These are phyloP conservation scores for Mesaphorura yosii DNA, from an alignment of 1,140 invertebrate genomes.

Conservation along the genomic window DNA sequence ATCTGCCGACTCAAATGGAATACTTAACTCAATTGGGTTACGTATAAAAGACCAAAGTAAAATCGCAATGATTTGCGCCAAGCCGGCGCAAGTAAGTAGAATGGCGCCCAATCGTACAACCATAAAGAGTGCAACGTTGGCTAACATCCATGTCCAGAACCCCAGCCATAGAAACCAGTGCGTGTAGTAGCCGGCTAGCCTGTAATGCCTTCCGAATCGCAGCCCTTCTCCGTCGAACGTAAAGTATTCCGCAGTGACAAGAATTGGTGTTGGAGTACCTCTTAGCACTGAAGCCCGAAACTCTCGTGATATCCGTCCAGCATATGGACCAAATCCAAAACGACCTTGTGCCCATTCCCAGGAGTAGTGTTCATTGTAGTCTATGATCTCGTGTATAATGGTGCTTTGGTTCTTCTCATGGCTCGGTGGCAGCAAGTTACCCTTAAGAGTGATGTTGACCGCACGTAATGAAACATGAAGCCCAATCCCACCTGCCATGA, in stretches of 20 bases:
- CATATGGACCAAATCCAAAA: slow-evolving; percentile 39
- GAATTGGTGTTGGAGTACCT: slow-evolving; percentile 48
- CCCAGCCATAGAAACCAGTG: slow-evolving; percentile 50
- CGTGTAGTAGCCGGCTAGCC: slow-evolving; percentile 50
- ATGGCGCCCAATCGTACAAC: slow-evolving; percentile 44
- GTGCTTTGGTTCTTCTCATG: too few relatives aligned
- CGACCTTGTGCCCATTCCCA: slow-evolving; percentile 53
- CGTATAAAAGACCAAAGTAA: slow-evolving; percentile 41
- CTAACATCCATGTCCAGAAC: slow-evolving; percentile 46
- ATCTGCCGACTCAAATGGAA: slow-evolving; percentile 45
- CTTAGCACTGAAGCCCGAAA: slow-evolving; percentile 44
- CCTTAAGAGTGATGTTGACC: slow-evolving; percentile 47
- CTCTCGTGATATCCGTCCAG: slow-evolving; percentile 44
- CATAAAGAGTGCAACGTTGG: slow-evolving; percentile 45
- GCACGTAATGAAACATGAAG: slow-evolving; percentile 46
- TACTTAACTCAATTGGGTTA: slow-evolving; percentile 43
- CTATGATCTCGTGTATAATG: slow-evolving; percentile 41
- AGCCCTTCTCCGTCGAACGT: slow-evolving; percentile 47
- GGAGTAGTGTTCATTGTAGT: slow-evolving; percentile 53
- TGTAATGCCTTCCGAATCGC: slow-evolving; percentile 48
- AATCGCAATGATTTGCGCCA: slow-evolving; percentile 37
- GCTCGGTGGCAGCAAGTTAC: too few relatives aligned
- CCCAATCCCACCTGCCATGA: slow-evolving; percentile 43
- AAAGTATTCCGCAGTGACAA: slow-evolving; percentile 54
- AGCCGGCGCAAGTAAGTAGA: slow-evolving; percentile 42